These are phyloP conservation scores for Florisuga fusca DNA, from an alignment of 2,797 vertebrate genomes.

Conservation along the genomic window DNA sequence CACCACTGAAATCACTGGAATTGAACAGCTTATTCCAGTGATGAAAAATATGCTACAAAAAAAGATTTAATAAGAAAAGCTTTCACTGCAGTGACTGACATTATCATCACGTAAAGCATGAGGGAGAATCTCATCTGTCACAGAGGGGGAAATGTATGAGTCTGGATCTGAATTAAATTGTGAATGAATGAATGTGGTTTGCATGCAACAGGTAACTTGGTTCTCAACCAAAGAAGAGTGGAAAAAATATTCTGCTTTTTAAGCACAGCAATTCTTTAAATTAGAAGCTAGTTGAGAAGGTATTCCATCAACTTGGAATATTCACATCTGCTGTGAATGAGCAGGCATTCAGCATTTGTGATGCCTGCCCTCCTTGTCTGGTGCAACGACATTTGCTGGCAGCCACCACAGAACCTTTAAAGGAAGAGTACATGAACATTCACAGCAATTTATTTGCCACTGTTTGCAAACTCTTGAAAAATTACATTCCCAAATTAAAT, in stretches of 20 bases:
- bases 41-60: neutral
- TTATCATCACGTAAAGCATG: fast-evolving
- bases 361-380: neutral
- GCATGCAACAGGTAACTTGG: neutral
- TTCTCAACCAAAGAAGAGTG: neutral
- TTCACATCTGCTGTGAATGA: neutral
- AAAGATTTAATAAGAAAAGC: constrained; percentile 1
- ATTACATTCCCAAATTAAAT: constrained; percentile 17
- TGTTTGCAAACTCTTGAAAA: constrained; percentile 13
- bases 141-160: neutral
- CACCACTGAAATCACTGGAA: constrained; percentile 7
- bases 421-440: neutral
- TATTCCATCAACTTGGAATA: neutral
- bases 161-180: neutral
- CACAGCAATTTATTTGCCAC: constrained; percentile 9
- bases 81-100: neutral
- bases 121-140: neutral
- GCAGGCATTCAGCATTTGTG: neutral
- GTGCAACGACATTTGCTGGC: constrained; percentile 27
- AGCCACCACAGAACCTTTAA: constrained; percentile 29
- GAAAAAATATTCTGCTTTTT: neutral
- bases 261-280: neutral
- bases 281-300: neutral
- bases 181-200: neutral
- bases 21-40: neutral